phyloP scores from a whole-genome alignment of 2,113 vertebrate genomes.

The Gymnogyps californianus region DNA sequence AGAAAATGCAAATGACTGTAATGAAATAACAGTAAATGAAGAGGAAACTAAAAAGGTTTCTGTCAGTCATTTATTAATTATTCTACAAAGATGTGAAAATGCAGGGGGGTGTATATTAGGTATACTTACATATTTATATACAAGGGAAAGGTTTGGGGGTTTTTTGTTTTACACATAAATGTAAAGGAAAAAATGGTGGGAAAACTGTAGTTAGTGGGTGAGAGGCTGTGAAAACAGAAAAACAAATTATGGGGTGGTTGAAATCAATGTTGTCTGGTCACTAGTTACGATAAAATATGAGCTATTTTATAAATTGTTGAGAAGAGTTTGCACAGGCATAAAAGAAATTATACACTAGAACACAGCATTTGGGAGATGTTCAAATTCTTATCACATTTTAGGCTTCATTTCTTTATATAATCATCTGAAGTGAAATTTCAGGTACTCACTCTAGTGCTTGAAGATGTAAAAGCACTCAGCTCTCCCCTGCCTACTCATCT shows the following conservation, averaged over 20 bases:
- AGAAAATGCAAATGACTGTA: not conserved
- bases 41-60: not conserved
- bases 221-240: not conserved
- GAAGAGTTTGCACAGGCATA: not conserved
- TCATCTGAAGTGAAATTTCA: not conserved
- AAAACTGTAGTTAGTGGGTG: not conserved
- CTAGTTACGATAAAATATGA: not conserved
- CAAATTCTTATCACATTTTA: not conserved
- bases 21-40: not conserved
- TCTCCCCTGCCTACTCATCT: not conserved
- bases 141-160: not conserved
- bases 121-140: not conserved
- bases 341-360: not conserved
- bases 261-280: not conserved
- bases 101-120: not conserved
- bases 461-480: not conserved
- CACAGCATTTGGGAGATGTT: not conserved
- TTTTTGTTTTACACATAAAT: not conserved
- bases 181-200: not conserved
- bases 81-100: not conserved
- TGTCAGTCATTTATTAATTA: not conserved
- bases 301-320: not conserved
- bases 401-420: not conserved
- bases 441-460: not conserved
- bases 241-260: not conserved